Evolutionary conservation across 1,140 invertebrate genomes (phyloP).

Genomic region (Leptestheria dahalacensis): DNA sequence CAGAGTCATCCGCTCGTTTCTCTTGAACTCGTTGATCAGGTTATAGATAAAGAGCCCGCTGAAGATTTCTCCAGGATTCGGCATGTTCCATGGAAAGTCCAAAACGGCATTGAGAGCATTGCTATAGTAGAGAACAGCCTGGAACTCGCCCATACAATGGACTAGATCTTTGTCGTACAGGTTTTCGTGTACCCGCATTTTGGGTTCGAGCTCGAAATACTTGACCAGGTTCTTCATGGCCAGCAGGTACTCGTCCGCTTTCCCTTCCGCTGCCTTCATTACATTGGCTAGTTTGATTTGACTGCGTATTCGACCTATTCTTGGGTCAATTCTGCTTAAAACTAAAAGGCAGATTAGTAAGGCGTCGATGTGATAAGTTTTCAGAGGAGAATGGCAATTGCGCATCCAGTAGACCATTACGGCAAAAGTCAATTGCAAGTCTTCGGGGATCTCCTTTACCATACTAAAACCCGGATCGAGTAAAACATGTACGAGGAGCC

Average conservation of each 20-base stretch:
- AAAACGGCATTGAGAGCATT: not conserved
- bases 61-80: not conserved
- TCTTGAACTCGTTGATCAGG: not conserved
- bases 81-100: not conserved
- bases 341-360: not conserved
- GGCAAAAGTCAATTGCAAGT: constrained; percentile 45
- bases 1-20: not conserved
- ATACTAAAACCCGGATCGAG: constrained; percentile 14
- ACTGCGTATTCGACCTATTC: constrained; percentile 1
- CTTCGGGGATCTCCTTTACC: constrained; percentile 33
- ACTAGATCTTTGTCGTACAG: not conserved
- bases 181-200: constrained; percentile 1
- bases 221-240: not conserved
- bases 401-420: constrained; percentile 48
- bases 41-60: constrained; percentile 1
- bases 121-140: not conserved
- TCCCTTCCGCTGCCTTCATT: not conserved
- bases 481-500: constrained; percentile 20
- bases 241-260: not conserved
- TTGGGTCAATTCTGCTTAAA: not conserved
- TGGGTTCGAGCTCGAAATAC: not conserved
- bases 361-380: constrained; percentile 2
- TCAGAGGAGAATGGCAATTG: constrained; percentile 22
- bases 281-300: not conserved
- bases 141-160: not conserved